These are phyloP conservation scores for Chascanopsetta lugubris DNA, from an alignment of 2,113 vertebrate genomes.

Conservation along the genomic window DNA sequence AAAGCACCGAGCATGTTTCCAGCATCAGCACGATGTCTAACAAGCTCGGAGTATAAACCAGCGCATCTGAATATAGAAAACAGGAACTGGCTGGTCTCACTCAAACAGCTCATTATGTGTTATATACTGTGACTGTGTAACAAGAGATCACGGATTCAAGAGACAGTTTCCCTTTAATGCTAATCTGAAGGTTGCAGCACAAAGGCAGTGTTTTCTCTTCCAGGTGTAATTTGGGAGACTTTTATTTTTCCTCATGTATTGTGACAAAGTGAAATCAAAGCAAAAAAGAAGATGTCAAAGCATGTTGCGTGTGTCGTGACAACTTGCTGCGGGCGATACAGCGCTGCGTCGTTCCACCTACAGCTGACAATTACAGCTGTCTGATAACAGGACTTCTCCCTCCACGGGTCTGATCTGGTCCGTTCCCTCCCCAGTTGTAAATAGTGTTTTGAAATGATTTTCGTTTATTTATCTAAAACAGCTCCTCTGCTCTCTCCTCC, in stretches of 20 bases:
- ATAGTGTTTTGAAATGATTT: slow-evolving; percentile 55
- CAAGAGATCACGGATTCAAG: slow-evolving; percentile 7
- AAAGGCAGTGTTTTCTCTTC: not conserved
- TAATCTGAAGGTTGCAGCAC: not conserved
- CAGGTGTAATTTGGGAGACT: slow-evolving; percentile 2
- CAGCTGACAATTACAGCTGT: slow-evolving; percentile 42
- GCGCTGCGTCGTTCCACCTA: slow-evolving; percentile 21
- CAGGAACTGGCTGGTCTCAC: slow-evolving; percentile 36
- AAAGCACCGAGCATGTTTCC: slow-evolving; percentile 51
- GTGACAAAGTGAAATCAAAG: slow-evolving; percentile 17
- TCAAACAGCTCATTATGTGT: slow-evolving; percentile 23
- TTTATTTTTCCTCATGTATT: slow-evolving; percentile 2
- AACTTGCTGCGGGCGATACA: slow-evolving; percentile 26
- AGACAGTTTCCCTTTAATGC: not conserved
- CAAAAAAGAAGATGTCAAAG: slow-evolving; percentile 28
- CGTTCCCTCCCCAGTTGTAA: slow-evolving; percentile 18
- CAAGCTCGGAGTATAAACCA: slow-evolving; percentile 12
- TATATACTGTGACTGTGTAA: not conserved
- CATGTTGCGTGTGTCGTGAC: not conserved
- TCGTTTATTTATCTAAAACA: slow-evolving; percentile 62
- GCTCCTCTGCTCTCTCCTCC: slow-evolving; percentile 59
- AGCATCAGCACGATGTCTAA: slow-evolving; percentile 41
- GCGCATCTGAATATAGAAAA: slow-evolving; percentile 34
- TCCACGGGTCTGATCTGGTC: not conserved
- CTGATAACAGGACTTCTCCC: slow-evolving; percentile 28